These are phyloP conservation scores for Apoda limacodes DNA, from an alignment of 2,888 invertebrate genomes.

Conservation along the genomic window DNA sequence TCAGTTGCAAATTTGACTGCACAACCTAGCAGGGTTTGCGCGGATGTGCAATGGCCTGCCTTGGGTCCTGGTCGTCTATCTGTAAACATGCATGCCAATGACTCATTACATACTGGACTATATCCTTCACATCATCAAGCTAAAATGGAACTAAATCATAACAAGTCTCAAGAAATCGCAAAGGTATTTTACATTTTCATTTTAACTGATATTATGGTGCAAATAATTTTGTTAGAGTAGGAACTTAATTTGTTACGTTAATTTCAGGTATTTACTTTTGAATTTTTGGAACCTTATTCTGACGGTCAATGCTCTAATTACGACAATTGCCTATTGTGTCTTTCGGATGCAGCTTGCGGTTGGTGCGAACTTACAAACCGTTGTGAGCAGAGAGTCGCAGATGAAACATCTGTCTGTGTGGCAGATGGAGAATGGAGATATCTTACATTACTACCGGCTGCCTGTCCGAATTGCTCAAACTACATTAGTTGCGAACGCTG, in stretches of 20 bases:
- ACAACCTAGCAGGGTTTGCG: constrained; percentile 78
- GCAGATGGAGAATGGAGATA: constrained; percentile 78
- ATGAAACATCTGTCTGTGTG: constrained; percentile 74
- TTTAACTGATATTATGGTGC: neutral
- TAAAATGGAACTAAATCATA: constrained; percentile 86
- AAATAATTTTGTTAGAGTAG: neutral
- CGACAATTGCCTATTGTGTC: constrained; percentile 87
- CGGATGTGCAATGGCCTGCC: constrained; percentile 75
- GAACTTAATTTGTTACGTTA: neutral
- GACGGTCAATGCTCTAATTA: constrained; percentile 82
- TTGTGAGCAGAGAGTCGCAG: constrained; percentile 76
- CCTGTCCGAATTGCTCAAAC: constrained; percentile 90
- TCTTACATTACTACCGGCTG: constrained; percentile 82
- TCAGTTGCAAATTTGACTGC: constrained; percentile 75
- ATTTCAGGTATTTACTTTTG: constrained; percentile 81
- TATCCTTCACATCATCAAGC: constrained; percentile 78
- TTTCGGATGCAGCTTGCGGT: constrained; percentile 89
- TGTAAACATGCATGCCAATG: constrained; percentile 76
- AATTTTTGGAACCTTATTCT: constrained; percentile 89
- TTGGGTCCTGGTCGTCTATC: constrained; percentile 73
- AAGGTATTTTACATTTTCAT: constrained; percentile 60
- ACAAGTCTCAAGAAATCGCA: constrained; percentile 77
- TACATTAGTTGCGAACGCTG: constrained; percentile 90
- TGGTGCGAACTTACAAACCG: constrained; percentile 87
- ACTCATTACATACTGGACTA: constrained; percentile 66